Conservation (phyloP, 2,113 vertebrate species). For the Meles meles region DNA sequence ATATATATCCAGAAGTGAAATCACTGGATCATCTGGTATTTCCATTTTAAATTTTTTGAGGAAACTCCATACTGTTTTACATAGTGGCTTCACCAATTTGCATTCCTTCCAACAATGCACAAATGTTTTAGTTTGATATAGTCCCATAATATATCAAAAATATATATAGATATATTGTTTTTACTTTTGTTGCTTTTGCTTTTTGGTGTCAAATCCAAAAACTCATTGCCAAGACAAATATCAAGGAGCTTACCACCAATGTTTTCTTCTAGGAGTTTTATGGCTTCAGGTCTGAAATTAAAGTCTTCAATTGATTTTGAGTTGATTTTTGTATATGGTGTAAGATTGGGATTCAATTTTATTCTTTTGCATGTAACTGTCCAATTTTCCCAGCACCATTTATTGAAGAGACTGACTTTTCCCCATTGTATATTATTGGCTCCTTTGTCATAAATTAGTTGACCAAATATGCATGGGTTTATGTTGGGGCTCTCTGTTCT, state of each 20-base stretch:
- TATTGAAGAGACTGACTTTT: not conserved
- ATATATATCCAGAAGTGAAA: not conserved
- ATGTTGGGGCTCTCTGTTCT: not conserved
- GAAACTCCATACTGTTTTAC: not conserved
- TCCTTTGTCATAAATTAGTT: not conserved
- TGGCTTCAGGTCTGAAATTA: not conserved
- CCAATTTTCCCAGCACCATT: not conserved
- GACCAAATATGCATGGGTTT: not conserved
- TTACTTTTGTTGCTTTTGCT: not conserved
- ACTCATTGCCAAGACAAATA: not conserved
- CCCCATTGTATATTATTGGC: not conserved
- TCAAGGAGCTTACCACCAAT: not conserved
- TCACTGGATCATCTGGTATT: not conserved
- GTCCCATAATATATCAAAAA: too few relatives aligned
- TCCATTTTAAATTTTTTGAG: not conserved
- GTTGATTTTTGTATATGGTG: not conserved
- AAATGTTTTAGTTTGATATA: not conserved
- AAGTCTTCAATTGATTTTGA: not conserved
- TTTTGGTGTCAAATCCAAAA: not conserved
- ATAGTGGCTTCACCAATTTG: not conserved
- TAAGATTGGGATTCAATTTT: not conserved
- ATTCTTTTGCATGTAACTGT: not conserved
- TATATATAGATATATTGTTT: too few relatives aligned
- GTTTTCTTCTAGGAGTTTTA: not conserved
- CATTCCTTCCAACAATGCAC: not conserved